Conservation (phyloP, 2,797 vertebrate species). For the Sphaeramia orbicularis region DNA sequence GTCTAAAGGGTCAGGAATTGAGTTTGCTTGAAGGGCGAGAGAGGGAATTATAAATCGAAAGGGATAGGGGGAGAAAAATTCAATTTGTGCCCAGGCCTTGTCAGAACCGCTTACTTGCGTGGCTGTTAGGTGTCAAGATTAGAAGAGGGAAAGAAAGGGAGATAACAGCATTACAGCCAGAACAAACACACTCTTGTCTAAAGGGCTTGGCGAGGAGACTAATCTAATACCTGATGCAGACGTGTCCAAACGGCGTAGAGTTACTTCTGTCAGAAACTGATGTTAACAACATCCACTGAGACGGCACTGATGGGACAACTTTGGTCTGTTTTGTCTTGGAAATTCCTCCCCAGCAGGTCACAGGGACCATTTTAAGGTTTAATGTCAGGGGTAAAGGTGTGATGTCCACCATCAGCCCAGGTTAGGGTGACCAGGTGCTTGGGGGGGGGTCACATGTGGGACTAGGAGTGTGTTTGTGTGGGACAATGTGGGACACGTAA, state of each 20-base stretch:
- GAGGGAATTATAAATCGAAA: constrained; percentile 80
- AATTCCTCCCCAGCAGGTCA: no score
- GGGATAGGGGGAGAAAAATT: constrained; percentile 73
- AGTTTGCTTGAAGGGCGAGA: constrained; percentile 74
- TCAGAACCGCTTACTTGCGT: constrained; percentile 77
- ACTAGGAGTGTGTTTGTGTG: no score
- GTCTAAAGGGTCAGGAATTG: constrained; percentile 80
- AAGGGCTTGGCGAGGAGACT: constrained; percentile 58
- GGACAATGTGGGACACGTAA: no score
- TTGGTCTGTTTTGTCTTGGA: background rate
- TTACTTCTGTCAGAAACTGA: constrained; percentile 47
- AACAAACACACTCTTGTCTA: constrained; percentile 76
- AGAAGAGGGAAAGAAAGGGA: constrained; percentile 59
- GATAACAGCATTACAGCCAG: constrained; percentile 70
- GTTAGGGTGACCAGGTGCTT: no score
- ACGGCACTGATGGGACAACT: constrained; percentile 12
- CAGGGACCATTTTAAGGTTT: no score
- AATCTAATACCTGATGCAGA: constrained; percentile 70
- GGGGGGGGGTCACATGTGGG: no score
- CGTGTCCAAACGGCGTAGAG: constrained; percentile 39
- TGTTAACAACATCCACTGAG: constrained; percentile 46
- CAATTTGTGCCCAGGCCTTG: constrained; percentile 78
- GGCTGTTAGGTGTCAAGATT: constrained; percentile 75
- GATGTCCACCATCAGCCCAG: no score
- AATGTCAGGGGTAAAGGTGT: no score